Evolutionary conservation across 2,888 invertebrate genomes (phyloP).

Genomic region (Meta bourneti): DNA sequence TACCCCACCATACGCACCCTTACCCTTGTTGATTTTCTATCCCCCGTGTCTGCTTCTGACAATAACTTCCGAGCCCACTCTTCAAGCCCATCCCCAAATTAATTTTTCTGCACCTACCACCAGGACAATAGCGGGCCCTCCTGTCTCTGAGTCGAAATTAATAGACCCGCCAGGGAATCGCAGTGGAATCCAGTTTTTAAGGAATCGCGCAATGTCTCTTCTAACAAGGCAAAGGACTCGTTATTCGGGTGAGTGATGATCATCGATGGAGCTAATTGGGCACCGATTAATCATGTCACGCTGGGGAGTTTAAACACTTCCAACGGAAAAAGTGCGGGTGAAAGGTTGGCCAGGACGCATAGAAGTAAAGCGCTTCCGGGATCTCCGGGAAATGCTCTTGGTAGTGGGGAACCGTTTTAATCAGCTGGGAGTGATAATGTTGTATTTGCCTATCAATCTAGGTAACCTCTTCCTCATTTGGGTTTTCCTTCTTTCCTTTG

Average conservation of each 20-base stretch:
- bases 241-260: conserved; percentile 43
- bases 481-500: neutral
- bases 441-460: neutral
- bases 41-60: neutral
- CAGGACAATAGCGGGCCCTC: neutral
- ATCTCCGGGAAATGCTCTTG: neutral
- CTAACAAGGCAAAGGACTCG: conserved; percentile 20
- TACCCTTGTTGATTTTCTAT: neutral
- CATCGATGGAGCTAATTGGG: conserved; percentile 43
- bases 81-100: neutral
- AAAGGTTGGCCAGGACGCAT: neutral
- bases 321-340: neutral
- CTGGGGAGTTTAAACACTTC: conserved; percentile 19
- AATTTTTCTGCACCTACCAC: neutral
- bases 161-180: neutral
- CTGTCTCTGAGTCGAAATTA: conserved; percentile 1
- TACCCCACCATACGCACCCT: no score
- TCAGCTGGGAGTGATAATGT: neutral
- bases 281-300: conserved; percentile 25
- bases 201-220: neutral
- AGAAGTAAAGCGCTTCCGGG: no score
- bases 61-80: neutral
- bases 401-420: neutral
- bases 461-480: neutral
- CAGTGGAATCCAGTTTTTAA: conserved; percentile 25